Base-by-base conservation (phyloP, 2,888 invertebrate species). In the Spialia ferax region DNA sequence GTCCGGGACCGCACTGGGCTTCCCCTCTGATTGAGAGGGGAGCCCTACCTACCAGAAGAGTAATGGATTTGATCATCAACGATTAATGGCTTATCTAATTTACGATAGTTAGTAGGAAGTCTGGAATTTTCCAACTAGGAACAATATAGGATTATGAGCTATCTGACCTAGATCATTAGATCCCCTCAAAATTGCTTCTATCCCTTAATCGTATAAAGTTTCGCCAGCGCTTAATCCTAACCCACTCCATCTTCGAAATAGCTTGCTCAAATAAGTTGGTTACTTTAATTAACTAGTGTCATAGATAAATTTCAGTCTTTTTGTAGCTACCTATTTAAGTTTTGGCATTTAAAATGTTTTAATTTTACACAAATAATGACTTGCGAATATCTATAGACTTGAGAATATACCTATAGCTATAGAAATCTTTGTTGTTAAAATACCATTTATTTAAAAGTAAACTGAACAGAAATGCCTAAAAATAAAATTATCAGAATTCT, bases 121-220 rank as follows among this genome's bases (percentile, higher is more conserved):
- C 6, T 42, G 7, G 4, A 42, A 42, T 42, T 42, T 42, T 42
- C 42, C 15, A 42, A 42, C 45, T 18, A n/a, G n/a, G n/a, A n/a
- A n/a, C n/a, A 45, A 45, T 45, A 18, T 45, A 18, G 45, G 8
- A 18, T 45, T 45, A 18, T 45, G 45, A 45, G 45, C 42, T 42
- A 42, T 45, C 18, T 45, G 18, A 10, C 18, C 45, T 45, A 45
- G 42, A 45, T 45, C 18, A 18, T 18, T 45, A 3, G 42, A 45
- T 45, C 15, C 18, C 18, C 15, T 45, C 42, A 45, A 45, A 45
- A 18, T 45, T 45, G 42, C 42, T 45, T 45, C 42, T 45, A 45
- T 7, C 42, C 7, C 42, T 45, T 45, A 45, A 45, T 45, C 42
- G 15, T 8, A 45, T 18, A 18, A 18, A 45, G 42, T 45, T 45